Percentiles rank a stretch among this genome's conserved stretches.
These are phyloP conservation scores for Pelodiscus sinensis DNA, from an alignment of 2,113 vertebrate genomes.

Conservation along the genomic window DNA sequence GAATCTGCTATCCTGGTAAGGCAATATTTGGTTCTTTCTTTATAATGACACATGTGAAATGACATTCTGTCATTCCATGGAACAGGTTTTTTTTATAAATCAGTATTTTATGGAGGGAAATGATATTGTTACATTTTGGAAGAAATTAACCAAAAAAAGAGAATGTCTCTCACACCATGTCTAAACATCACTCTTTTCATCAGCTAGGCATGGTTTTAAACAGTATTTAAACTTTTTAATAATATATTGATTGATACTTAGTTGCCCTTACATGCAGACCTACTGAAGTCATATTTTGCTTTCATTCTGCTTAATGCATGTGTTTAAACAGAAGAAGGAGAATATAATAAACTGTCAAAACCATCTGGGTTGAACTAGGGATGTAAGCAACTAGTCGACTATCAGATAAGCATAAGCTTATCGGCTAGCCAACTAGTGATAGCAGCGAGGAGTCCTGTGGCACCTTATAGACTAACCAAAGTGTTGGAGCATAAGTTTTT, in stretches of 20 bases:
- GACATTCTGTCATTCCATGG: rapidly evolving
- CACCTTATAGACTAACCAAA: too few relatives aligned
- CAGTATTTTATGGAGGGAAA: too few relatives aligned
- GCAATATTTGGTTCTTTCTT: not conserved
- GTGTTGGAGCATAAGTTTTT: too few relatives aligned
- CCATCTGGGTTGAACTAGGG: not conserved
- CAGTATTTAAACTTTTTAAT: not conserved
- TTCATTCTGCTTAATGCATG: not conserved
- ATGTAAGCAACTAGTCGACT: too few relatives aligned
- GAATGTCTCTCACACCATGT: not conserved
- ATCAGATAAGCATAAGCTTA: too few relatives aligned
- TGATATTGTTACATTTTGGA: not conserved
- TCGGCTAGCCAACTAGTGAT: too few relatives aligned
- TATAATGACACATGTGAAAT: not conserved
- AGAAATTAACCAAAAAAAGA: not conserved
- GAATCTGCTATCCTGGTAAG: not conserved
- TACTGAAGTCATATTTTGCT: not conserved
- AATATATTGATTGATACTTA: not conserved
- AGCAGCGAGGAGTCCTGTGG: too few relatives aligned
- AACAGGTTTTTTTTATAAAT: not conserved
- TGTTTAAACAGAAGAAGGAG: too few relatives aligned
- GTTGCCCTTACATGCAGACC: not conserved
- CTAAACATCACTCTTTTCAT: not conserved
- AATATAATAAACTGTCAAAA: not conserved
- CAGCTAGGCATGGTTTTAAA: not conserved